These are phyloP conservation scores for Alethe diademata DNA, from an alignment of 2,113 vertebrate genomes.

Conservation along the genomic window DNA sequence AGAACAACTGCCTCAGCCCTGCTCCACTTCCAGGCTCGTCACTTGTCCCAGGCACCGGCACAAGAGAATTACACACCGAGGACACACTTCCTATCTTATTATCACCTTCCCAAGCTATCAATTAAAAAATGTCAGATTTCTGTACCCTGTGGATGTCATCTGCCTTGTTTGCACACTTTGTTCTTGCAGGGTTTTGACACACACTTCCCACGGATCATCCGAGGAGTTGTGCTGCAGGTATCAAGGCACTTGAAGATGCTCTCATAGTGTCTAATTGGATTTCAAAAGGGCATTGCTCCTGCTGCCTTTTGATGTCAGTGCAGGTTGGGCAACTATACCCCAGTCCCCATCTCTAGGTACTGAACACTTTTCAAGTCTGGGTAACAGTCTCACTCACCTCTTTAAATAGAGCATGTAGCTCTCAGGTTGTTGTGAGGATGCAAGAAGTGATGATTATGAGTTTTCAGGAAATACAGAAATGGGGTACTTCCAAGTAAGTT, in stretches of 20 bases:
- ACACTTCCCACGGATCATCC: rapidly evolving
- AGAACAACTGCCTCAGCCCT: neutral
- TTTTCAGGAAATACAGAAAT: neutral
- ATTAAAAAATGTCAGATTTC: neutral
- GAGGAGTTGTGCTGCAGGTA: neutral
- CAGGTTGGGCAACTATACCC: neutral
- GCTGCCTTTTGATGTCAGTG: neutral
- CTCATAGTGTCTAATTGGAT: neutral
- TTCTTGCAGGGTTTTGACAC: neutral
- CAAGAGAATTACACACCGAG: neutral
- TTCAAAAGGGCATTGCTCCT: neutral
- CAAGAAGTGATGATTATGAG: neutral
- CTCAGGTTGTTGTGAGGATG: neutral
- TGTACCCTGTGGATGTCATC: slow-evolving; percentile 17
- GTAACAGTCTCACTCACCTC: neutral
- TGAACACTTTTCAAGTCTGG: neutral
- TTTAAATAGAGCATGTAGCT: neutral
- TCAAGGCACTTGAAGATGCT: neutral
- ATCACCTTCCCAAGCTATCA: neutral
- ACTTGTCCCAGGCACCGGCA: rapidly evolving
- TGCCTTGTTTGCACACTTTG: neutral
- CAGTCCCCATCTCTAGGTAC: neutral
- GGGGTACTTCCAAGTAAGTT: neutral
- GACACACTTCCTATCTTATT: neutral
- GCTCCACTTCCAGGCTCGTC: neutral